A percentile compares a stretch with the other conserved stretches of the same genome.
Evolutionary conservation across 2,113 vertebrate species (phyloP).

Genomic region (Plestiodon gilberti): DNA sequence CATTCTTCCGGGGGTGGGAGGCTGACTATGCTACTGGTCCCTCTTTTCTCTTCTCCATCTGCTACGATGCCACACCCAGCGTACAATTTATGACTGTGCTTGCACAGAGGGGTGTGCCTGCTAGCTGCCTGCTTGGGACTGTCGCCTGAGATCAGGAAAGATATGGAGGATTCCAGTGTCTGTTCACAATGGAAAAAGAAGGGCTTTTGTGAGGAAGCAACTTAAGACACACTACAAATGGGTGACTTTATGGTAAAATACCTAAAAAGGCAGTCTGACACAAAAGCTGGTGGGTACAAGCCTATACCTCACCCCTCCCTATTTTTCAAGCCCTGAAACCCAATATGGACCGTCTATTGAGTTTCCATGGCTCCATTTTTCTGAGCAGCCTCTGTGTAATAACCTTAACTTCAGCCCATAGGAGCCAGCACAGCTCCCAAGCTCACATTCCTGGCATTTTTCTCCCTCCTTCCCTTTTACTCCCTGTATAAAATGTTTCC

Average conservation of each 20-base stretch:
- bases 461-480: slow-evolving; percentile 61
- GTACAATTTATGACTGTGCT: not conserved
- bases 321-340: not conserved
- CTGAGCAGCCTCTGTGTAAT: slow-evolving; percentile 1
- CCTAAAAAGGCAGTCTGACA: not conserved
- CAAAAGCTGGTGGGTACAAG: slow-evolving; percentile 7
- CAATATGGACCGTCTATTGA: rapidly evolving
- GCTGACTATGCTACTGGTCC: not conserved
- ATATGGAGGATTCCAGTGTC: slow-evolving; percentile 1
- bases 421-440: slow-evolving; percentile 50
- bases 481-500: slow-evolving; percentile 50
- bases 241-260: slow-evolving; percentile 1
- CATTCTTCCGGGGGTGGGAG: not conserved
- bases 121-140: not conserved
- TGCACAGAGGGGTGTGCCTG: not conserved
- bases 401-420: not conserved
- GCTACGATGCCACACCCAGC: not conserved
- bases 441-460: slow-evolving; percentile 64
- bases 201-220: not conserved
- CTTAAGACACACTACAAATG: slow-evolving; percentile 6
- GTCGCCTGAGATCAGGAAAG: not conserved
- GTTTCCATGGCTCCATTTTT: not conserved
- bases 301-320: not conserved
- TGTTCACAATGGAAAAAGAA: not conserved
- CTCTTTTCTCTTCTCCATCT: slow-evolving; percentile 3